Percentiles rank a stretch among this genome's conserved stretches.
Evolutionary conservation across 2,797 vertebrate species (phyloP).

Genomic region (Lycodopsis pacificus): DNA sequence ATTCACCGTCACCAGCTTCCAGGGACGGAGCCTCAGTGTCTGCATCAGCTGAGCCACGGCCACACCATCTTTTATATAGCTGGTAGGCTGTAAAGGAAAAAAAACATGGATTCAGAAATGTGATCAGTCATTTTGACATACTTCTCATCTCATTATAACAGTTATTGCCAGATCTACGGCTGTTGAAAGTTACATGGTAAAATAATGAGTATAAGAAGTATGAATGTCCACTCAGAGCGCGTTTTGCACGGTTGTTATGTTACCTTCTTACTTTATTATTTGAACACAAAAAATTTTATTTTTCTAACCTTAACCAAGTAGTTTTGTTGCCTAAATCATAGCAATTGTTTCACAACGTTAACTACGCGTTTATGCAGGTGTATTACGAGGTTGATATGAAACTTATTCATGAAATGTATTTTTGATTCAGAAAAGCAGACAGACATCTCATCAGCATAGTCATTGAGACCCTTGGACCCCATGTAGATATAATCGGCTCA

Average conservation of each 20-base stretch:
- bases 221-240: no score
- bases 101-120: not conserved
- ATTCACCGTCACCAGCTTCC: not conserved
- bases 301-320: not conserved
- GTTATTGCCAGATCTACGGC: not conserved
- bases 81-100: constrained; percentile 69
- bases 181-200: not conserved
- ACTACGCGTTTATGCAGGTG: no score
- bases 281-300: no score
- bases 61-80: constrained; percentile 27
- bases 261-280: no score
- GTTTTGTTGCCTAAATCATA: not conserved
- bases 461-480: not conserved
- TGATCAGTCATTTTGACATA: not conserved
- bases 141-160: not conserved
- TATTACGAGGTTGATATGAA: not conserved
- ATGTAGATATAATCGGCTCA: not conserved
- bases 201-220: not conserved
- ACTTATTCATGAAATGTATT: not conserved
- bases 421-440: not conserved
- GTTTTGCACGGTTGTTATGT: not conserved
- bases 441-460: not conserved
- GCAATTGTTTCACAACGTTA: not conserved
- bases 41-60: not conserved
- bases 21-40: constrained; percentile 42